phyloP scores from a whole-genome alignment of 2,113 vertebrate genomes.

The Benitochromis conjunctus region DNA sequence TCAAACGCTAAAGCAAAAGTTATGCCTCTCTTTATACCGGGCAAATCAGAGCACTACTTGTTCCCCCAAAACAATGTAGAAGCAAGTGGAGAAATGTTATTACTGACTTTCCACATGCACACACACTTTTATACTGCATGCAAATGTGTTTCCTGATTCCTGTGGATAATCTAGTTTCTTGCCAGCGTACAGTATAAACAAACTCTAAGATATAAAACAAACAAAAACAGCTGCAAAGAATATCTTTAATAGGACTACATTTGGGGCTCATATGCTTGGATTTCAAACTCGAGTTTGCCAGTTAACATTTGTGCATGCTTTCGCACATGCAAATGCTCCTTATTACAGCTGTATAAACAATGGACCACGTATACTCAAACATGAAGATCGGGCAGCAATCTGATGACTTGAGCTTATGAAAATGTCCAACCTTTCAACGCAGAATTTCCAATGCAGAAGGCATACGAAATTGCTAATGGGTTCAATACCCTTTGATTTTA shows the following conservation, averaged over 20 bases:
- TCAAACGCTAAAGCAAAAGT: neutral
- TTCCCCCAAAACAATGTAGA: neutral
- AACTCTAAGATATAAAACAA: neutral
- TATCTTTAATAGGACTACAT: neutral
- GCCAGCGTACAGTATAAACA: neutral
- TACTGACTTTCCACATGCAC: fast-evolving
- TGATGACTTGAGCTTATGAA: neutral
- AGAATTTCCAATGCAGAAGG: neutral
- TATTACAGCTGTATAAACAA: neutral
- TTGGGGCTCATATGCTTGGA: neutral
- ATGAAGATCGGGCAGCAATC: neutral
- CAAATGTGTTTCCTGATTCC: neutral
- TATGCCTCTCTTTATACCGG: neutral
- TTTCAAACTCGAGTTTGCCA: neutral
- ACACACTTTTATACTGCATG: neutral
- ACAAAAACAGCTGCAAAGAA: neutral
- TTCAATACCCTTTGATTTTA: neutral
- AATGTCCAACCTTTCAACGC: neutral
- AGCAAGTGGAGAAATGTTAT: neutral
- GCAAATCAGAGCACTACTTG: neutral
- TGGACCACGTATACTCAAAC: neutral
- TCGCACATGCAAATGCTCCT: neutral
- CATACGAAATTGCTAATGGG: neutral
- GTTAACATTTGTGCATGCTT: neutral
- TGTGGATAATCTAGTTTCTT: neutral